Evolutionary conservation across 1,140 invertebrate species (phyloP), one percentile per base, ranked within the genome.

Genomic region (Cataglyphis hispanica): DNA sequence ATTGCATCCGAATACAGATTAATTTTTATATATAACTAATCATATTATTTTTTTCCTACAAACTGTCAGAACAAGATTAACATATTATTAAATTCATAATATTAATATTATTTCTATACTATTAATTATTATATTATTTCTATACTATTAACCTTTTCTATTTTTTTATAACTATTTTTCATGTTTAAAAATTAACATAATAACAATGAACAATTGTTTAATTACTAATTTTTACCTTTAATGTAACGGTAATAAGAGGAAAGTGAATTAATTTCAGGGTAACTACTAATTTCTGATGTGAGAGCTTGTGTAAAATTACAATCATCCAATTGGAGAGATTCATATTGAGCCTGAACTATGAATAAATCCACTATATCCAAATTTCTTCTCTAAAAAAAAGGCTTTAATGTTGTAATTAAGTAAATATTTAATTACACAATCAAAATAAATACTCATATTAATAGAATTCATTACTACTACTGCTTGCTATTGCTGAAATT

Each of bases 201-300:
- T n/a, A n/a, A n/a, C n/a, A 1, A 31, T 31, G 2, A 19, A 50
- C 4, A 19, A 16, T 16, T 1, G 16, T 50, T 50, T 50, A 16
- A 19, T 50, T 50, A 63, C 0, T 3, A 0, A 34, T 19, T 34
- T 7, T 63, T 22, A 64, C 63, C 98, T 95, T 98, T 98, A 91
- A 95, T 97, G 91, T 98, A 98, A 43, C 97, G 98, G 74, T 98
- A 98, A 11, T 96, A 96, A 92, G 98, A 98, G 94, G 98, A 98
- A 84, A 98, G 97, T 86, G 97, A 96, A 92, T 97, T 97, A 80
- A 98, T 98, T 94, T 98, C 97, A 43, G 96, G 96, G 0, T 98
- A 97, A 94, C 98, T 96, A 75, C 96, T 94, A 6, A 98, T 97
- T 25, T 96, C 95, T 8, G 97, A 96, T 60, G 97, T 97, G 60